Conservation (phyloP, 1,140 invertebrate species). For the Branchinecta lynchi region DNA sequence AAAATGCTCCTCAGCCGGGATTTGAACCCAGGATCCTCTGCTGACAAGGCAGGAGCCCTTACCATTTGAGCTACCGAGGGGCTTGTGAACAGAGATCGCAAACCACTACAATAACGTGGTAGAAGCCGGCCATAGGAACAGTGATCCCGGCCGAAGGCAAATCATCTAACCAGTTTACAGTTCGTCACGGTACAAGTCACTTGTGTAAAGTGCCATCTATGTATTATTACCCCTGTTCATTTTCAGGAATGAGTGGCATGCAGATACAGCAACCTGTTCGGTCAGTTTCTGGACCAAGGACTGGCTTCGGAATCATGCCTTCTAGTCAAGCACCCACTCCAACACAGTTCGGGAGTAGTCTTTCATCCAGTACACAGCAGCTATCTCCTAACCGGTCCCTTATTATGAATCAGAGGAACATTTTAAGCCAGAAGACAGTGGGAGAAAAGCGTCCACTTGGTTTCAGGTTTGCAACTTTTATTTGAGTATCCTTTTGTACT, state of each 20-base stretch:
- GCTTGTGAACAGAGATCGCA: too few species aligned
- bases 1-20: too few species aligned
- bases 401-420: slow-evolving; percentile 9
- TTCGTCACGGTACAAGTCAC: too few species aligned
- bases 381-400: neutral
- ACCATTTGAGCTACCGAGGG: too few species aligned
- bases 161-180: too few species aligned
- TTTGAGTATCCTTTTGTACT: too few species aligned
- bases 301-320: neutral
- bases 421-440: slow-evolving; percentile 19
- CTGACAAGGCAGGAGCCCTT: too few species aligned
- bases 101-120: too few species aligned
- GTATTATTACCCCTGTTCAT: neutral
- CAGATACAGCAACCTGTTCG: neutral
- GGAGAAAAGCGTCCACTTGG: slow-evolving; percentile 18
- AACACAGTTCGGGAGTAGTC: neutral
- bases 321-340: slow-evolving; percentile 1
- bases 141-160: too few species aligned
- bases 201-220: neutral
- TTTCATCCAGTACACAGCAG: neutral
- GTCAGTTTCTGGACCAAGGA: neutral
- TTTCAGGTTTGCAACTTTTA: neutral
- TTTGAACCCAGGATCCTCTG: too few species aligned
- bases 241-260: neutral
- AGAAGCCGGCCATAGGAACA: too few species aligned